A percentile compares a stretch with the other conserved stretches of the same genome.
phyloP scores from a whole-genome alignment of 2,113 vertebrate genomes.

The Xerus inauris region DNA sequence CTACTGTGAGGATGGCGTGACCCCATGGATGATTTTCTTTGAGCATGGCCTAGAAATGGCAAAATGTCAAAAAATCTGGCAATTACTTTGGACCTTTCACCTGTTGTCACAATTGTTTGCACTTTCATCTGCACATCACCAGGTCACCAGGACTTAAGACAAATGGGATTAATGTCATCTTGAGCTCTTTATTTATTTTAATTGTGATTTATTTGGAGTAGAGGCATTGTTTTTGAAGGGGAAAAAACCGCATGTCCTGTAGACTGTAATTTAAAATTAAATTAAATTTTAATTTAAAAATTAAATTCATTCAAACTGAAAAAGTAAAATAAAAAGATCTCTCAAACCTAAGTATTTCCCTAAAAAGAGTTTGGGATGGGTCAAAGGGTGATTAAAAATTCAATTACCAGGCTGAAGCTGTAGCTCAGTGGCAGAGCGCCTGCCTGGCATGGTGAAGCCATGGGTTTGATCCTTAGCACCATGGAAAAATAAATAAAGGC shows the following conservation, averaged over 20 bases:
- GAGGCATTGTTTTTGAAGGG: background rate
- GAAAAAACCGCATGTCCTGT: background rate
- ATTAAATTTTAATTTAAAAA: background rate
- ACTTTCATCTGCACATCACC: background rate
- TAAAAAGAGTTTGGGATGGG: background rate
- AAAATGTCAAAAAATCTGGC: background rate
- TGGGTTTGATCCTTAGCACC: too few species aligned
- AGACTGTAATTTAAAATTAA: background rate
- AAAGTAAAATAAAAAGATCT: background rate
- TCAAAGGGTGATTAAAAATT: constrained; percentile 40
- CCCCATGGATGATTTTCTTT: background rate
- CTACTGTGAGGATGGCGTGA: too few species aligned
- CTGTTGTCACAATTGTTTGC: background rate
- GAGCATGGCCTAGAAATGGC: background rate
- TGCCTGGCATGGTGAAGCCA: too few species aligned
- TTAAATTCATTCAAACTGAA: background rate
- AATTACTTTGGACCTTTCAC: background rate
- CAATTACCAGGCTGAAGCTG: too few species aligned
- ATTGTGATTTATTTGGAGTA: background rate
- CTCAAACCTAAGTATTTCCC: background rate
- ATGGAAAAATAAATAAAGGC: too few species aligned
- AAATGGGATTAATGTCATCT: background rate
- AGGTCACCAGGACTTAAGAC: background rate
- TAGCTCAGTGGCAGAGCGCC: too few species aligned
- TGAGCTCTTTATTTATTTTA: background rate